Evolutionary conservation across 2,113 vertebrate species (phyloP).

Genomic region (Ifrita kowaldi): DNA sequence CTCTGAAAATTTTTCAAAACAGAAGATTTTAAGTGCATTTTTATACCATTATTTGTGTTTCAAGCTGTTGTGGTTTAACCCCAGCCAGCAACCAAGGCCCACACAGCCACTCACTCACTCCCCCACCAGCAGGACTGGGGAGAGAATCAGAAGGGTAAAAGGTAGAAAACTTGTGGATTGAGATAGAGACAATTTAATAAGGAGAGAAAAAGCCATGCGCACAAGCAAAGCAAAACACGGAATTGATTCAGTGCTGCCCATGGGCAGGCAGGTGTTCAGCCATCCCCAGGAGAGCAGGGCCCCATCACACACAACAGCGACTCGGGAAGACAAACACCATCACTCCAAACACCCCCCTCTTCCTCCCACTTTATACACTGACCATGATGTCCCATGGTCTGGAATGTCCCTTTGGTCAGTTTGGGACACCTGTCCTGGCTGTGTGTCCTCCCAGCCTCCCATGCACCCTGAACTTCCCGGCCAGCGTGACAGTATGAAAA

Average conservation of each 20-base stretch:
- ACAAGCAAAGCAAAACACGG: not conserved
- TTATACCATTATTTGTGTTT: not conserved
- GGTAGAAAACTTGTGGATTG: not conserved
- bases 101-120: not conserved
- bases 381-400: not conserved
- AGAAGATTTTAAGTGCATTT: not conserved
- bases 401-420: not conserved
- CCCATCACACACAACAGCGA: rapidly evolving
- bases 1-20: not conserved
- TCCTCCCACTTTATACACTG: not conserved
- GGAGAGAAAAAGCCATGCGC: not conserved
- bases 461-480: rapidly evolving
- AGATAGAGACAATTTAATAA: not conserved
- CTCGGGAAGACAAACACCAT: not conserved
- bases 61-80: not conserved
- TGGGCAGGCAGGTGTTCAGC: not conserved
- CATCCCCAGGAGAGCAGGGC: not conserved
- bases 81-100: not conserved
- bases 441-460: not conserved
- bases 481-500: rapidly evolving
- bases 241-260: not conserved
- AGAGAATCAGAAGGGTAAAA: not conserved
- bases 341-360: not conserved
- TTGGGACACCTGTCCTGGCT: not conserved
- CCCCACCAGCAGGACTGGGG: not conserved